A percentile compares a stretch with the other conserved stretches of the same genome.
These are phyloP conservation scores for Myrmecophaga tridactyla DNA, from an alignment of 2,113 vertebrate genomes.

Conservation along the genomic window DNA sequence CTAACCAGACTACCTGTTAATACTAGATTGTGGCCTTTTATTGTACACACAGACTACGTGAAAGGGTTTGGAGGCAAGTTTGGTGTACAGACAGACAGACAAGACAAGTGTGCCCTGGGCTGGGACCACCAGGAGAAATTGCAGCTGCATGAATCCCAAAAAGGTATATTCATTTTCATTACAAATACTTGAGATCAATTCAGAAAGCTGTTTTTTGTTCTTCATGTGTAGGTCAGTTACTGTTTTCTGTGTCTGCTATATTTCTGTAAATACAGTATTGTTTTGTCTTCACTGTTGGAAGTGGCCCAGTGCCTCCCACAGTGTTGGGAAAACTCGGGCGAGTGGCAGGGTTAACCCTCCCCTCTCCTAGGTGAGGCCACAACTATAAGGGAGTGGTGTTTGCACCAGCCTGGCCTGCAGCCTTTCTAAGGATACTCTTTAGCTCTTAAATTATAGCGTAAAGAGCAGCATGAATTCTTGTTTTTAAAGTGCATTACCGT, in stretches of 20 bases:
- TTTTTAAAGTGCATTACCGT: rapidly evolving
- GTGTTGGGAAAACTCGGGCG: neutral
- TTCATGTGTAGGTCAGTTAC: rapidly evolving
- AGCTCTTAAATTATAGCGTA: rapidly evolving
- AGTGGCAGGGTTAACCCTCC: too few species aligned
- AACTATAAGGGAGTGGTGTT: rapidly evolving
- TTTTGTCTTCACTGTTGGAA: neutral
- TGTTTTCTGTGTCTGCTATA: rapidly evolving
- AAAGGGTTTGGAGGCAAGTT: constrained; percentile 98
- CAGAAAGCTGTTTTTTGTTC: too few species aligned
- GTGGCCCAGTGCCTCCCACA: neutral
- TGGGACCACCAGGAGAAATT: constrained; percentile 99
- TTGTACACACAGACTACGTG: constrained; percentile 90
- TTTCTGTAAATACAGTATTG: neutral
- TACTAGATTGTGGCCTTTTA: constrained; percentile 51
- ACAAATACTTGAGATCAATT: rapidly evolving
- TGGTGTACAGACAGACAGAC: constrained; percentile 96
- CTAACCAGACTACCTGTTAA: neutral
- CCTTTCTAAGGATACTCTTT: neutral
- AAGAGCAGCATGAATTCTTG: rapidly evolving
- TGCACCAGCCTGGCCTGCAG: rapidly evolving
- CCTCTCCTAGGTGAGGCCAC: rapidly evolving
- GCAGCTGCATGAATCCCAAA: constrained; percentile 97
- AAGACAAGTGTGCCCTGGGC: constrained; percentile 96
- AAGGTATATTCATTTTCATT: constrained; percentile 84